A percentile compares a stretch with the other conserved stretches of the same genome.
Evolutionary conservation across 2,113 vertebrate genomes (phyloP).

Genomic region (Pogona vitticeps): DNA sequence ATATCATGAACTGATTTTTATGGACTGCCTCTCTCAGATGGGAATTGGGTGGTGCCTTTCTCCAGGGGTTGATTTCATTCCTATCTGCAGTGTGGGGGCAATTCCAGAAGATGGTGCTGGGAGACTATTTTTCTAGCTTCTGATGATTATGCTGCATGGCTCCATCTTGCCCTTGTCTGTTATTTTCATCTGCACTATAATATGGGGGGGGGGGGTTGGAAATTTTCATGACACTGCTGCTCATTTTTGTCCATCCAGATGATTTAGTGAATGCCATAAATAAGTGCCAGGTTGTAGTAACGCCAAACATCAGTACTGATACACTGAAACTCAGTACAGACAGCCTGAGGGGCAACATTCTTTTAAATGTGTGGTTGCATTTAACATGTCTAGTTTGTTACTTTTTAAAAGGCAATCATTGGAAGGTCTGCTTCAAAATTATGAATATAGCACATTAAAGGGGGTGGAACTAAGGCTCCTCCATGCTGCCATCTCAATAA

Average conservation of each 20-base stretch:
- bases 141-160: neutral
- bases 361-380: neutral
- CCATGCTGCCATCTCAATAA: too few species aligned
- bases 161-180: neutral
- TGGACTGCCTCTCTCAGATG: neutral
- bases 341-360: neutral
- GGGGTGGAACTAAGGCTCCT: neutral
- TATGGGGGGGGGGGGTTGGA: neutral
- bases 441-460: neutral
- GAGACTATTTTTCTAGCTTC: neutral
- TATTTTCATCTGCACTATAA: neutral
- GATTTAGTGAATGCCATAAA: neutral
- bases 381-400: neutral
- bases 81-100: neutral
- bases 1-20: neutral
- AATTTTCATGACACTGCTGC: neutral
- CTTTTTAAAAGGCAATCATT: neutral
- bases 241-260: neutral
- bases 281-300: neutral
- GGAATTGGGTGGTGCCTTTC: neutral
- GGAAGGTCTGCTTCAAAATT: neutral
- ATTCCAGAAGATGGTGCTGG: neutral
- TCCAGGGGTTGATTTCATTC: neutral
- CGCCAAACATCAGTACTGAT: neutral
- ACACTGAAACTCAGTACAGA: neutral